These are phyloP conservation scores for Alectoris magna DNA, from an alignment of 2,797 vertebrate species.

Conservation along the genomic window DNA sequence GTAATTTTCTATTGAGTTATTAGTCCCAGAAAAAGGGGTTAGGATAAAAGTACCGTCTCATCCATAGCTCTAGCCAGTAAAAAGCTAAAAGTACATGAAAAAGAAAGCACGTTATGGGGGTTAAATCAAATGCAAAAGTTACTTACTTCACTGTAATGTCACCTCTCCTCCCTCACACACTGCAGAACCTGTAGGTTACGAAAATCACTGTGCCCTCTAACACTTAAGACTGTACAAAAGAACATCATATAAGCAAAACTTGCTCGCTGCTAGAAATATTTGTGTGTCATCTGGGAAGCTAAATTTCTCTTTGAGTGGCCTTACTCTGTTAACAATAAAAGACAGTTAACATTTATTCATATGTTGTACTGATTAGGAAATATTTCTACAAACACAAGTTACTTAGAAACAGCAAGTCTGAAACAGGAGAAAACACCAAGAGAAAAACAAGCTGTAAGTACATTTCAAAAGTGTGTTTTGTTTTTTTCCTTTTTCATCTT, in stretches of 20 bases:
- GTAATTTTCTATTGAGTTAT: neutral
- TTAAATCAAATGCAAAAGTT: neutral
- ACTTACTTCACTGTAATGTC: neutral
- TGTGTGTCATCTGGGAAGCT: neutral
- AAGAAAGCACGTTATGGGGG: neutral
- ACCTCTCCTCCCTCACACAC: neutral
- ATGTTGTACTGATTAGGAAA: conserved; percentile 81
- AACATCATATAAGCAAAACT: conserved; percentile 2
- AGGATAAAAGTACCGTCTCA: neutral
- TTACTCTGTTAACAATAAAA: conserved; percentile 82
- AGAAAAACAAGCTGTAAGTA: conserved; percentile 84
- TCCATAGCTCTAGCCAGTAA: neutral
- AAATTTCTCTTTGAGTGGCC: conserved; percentile 77
- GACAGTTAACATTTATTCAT: conserved; percentile 85
- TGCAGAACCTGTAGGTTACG: neutral
- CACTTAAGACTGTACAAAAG: neutral
- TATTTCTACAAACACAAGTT: conserved; percentile 84
- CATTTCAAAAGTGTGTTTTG: conserved; percentile 73
- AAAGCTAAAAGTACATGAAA: neutral
- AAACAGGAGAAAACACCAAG: conserved; percentile 84
- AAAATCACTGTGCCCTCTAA: neutral
- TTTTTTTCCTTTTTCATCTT: conserved; percentile 77
- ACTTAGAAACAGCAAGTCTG: conserved; percentile 85
- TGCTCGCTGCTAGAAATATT: conserved; percentile 11
- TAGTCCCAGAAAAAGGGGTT: neutral